phyloP scores from a whole-genome alignment of 2,888 invertebrate genomes.

The Palloptera scutellata region DNA sequence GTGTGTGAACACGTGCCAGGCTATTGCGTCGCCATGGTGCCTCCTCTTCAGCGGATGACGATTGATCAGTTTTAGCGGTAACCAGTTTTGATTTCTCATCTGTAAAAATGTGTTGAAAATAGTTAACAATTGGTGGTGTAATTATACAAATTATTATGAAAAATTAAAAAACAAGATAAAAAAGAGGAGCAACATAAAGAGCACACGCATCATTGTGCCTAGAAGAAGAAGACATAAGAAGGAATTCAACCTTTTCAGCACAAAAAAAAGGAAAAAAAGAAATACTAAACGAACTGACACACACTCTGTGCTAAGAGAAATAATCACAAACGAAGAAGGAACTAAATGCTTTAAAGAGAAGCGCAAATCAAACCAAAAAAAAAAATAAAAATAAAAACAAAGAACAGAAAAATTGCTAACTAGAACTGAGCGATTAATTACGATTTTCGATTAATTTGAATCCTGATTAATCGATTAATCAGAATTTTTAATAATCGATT shows the following conservation, averaged over 20 bases:
- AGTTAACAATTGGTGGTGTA: constrained; percentile 16
- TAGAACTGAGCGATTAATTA: too few relatives aligned
- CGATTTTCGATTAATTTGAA: too few relatives aligned
- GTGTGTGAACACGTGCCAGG: constrained; percentile 66
- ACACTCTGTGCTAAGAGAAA: neutral
- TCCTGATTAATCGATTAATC: too few relatives aligned
- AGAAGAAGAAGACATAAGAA: neutral
- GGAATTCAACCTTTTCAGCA: too few relatives aligned
- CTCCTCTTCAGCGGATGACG: constrained; percentile 64
- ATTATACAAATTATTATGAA: neutral
- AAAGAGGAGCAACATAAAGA: too few relatives aligned
- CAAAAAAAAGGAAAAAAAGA: neutral
- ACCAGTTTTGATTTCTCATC: constrained; percentile 53
- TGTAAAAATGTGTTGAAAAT: constrained; percentile 37
- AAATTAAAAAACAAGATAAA: neutral
- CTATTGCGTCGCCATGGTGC: constrained; percentile 75
- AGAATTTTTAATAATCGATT: too few relatives aligned
- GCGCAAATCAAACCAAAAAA: neutral
- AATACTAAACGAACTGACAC: neutral
- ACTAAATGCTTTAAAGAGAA: neutral
- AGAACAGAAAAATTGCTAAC: too few relatives aligned
- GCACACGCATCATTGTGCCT: neutral
- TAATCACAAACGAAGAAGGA: neutral
- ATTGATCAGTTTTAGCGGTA: constrained; percentile 53
- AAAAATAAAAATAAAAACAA: neutral